Percentiles rank a stretch among this genome's conserved stretches.
phyloP scores from a whole-genome alignment of 2,797 vertebrate species.

The Thamnophis elegans region DNA sequence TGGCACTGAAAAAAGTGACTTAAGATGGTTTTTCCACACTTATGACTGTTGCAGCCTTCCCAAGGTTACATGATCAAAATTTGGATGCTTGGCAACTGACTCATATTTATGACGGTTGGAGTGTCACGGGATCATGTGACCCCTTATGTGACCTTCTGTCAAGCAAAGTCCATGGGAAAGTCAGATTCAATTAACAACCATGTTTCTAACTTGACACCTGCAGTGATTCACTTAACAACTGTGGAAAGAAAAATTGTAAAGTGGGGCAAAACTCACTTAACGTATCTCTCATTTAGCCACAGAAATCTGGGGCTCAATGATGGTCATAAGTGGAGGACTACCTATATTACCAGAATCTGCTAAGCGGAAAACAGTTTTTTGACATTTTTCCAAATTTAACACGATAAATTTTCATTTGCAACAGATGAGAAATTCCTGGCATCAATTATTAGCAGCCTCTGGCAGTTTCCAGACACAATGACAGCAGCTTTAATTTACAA shows the following conservation, averaged over 20 bases:
- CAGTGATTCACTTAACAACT: not conserved
- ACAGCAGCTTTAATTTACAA: not conserved
- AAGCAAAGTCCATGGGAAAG: not conserved
- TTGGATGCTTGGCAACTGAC: not conserved
- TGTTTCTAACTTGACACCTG: not conserved
- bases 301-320: not conserved
- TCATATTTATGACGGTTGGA: not conserved
- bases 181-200: not conserved
- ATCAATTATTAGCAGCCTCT: not conserved
- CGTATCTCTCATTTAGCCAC: not conserved
- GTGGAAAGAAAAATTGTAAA: not conserved
- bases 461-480: conserved; percentile 23
- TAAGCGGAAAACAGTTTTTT: not conserved
- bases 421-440: not conserved
- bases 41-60: not conserved
- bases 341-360: not conserved
- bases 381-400: not conserved
- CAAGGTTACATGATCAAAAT: not conserved
- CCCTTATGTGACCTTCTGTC: not conserved
- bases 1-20: not conserved
- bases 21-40: not conserved
- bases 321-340: not conserved
- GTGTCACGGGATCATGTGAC: not conserved
- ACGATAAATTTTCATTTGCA: not conserved
- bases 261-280: not conserved